A percentile compares a stretch with the other conserved stretches of the same genome.
Conservation (phyloP, 1,140 invertebrate species). For the Colletes latitarsis region DNA sequence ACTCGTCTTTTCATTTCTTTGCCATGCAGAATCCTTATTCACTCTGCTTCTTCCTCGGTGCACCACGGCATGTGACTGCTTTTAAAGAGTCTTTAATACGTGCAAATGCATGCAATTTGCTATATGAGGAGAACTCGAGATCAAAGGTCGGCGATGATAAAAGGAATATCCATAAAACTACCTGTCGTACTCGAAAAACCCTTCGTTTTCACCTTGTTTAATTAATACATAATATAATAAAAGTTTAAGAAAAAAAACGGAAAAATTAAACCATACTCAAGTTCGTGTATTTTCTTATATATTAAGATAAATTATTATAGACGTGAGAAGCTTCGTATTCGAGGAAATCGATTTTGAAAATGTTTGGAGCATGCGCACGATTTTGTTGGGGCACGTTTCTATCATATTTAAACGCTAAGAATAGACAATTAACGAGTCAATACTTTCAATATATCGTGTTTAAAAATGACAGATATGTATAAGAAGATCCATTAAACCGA, state of each 20-base stretch:
- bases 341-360: too few relatives aligned
- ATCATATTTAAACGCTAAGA: too few relatives aligned
- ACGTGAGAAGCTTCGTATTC: too few relatives aligned
- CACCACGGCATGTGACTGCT: conserved; percentile 2
- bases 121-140: not conserved
- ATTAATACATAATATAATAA: not conserved
- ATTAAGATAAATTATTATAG: too few relatives aligned
- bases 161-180: not conserved
- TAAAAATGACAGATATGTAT: too few relatives aligned
- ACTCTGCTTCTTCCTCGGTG: not conserved
- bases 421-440: too few relatives aligned
- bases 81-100: conserved; percentile 45
- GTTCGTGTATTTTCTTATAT: too few relatives aligned
- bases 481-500: too few relatives aligned
- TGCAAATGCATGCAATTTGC: conserved; percentile 21
- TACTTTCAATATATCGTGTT: too few relatives aligned
- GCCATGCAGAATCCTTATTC: conserved; percentile 27
- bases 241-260: not conserved
- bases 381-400: too few relatives aligned
- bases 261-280: too few relatives aligned
- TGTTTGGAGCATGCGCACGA: too few relatives aligned
- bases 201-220: not conserved
- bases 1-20: conserved; percentile 25
- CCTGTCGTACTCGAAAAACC: not conserved
- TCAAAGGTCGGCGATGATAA: not conserved